phyloP scores from a whole-genome alignment of 2,888 invertebrate species.

The Lasius fuliginosus region DNA sequence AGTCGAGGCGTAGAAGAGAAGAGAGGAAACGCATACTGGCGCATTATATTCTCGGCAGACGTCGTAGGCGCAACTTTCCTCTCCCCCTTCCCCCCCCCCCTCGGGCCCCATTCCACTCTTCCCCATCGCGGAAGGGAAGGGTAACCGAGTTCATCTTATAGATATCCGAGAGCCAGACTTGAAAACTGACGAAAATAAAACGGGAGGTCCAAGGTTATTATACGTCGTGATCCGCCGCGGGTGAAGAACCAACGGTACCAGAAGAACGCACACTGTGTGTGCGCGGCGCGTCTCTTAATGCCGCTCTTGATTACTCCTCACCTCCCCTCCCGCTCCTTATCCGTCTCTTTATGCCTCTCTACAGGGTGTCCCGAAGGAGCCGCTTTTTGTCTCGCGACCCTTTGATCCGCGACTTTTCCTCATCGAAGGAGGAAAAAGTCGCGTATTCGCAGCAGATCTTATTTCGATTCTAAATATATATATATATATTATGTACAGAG shows the following conservation, averaged over 20 bases:
- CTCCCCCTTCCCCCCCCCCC: neutral
- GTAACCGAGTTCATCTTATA: slow-evolving; percentile 14
- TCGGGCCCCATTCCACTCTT: neutral
- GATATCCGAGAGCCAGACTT: slow-evolving; percentile 17
- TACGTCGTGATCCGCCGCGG: slow-evolving; percentile 2
- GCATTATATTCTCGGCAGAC: slow-evolving; percentile 41
- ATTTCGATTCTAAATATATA: neutral
- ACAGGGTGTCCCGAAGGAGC: neutral
- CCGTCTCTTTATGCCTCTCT: neutral
- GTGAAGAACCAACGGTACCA: slow-evolving; percentile 31
- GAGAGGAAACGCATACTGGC: slow-evolving; percentile 43
- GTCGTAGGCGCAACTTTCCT: slow-evolving; percentile 33
- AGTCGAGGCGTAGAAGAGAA: neutral
- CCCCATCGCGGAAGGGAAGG: neutral
- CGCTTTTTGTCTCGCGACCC: neutral
- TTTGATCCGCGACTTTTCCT: neutral
- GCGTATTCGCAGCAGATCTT: neutral
- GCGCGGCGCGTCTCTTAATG: slow-evolving; percentile 21
- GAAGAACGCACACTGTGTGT: neutral
- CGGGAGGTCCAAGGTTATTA: slow-evolving; percentile 15
- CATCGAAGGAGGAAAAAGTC: neutral
- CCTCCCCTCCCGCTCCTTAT: neutral
- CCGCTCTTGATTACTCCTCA: slow-evolving; percentile 26
- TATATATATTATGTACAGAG: no score
- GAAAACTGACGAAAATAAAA: slow-evolving; percentile 47